A percentile compares a stretch with the other conserved stretches of the same genome.
phyloP scores from a whole-genome alignment of 2,888 invertebrate genomes.

The Abrostola triplasia region DNA sequence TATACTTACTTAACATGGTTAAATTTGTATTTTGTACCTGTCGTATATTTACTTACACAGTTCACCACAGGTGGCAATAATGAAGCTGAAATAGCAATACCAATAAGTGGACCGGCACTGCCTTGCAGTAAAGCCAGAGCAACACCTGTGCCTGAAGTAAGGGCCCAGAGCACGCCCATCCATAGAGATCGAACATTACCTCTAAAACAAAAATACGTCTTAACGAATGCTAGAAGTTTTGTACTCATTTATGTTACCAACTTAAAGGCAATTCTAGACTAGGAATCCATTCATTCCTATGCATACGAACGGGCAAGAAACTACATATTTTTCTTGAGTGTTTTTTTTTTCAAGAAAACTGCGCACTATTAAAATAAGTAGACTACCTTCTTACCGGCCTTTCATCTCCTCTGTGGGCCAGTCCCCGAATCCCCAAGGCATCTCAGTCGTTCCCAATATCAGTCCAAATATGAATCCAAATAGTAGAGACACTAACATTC shows the following conservation, averaged over 20 bases:
- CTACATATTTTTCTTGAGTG: no score
- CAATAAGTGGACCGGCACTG: conserved; percentile 94
- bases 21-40: not conserved
- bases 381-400: conserved; percentile 85
- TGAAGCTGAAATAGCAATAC: conserved; percentile 96
- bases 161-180: conserved; percentile 93
- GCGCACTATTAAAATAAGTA: not conserved
- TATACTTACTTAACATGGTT: not conserved
- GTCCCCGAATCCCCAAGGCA: conserved; percentile 93
- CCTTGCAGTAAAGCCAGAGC: conserved; percentile 95
- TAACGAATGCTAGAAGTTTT: not conserved
- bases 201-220: conserved; percentile 71
- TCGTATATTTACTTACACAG: conserved; percentile 89
- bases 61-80: conserved; percentile 95
- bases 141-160: conserved; percentile 93
- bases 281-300: no score
- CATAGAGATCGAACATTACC: conserved; percentile 92
- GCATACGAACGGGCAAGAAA: no score
- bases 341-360: no score
- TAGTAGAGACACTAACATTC: conserved; percentile 92
- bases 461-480: conserved; percentile 95
- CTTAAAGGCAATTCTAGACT: no score
- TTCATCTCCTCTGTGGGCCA: conserved; percentile 95
- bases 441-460: conserved; percentile 91
- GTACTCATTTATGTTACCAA: no score